Conservation (phyloP, 2,113 vertebrate genomes). For the Cottus gobio region DNA sequence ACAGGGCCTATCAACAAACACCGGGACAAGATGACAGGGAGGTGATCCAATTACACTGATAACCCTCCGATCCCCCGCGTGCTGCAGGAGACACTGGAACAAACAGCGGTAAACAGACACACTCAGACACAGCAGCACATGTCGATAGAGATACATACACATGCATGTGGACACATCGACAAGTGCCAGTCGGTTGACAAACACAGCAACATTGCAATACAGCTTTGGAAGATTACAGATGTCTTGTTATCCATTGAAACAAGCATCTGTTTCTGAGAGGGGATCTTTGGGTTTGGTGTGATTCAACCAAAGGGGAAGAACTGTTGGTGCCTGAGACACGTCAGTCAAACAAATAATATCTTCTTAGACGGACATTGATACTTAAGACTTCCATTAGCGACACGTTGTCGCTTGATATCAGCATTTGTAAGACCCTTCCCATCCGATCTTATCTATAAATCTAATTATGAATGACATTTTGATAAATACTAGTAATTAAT, state of each 20-base stretch:
- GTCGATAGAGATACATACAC: conserved; percentile 38
- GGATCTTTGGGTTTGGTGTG: neutral
- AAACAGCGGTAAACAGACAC: conserved; percentile 71
- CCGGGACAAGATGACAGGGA: conserved; percentile 75
- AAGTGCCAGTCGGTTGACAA: conserved; percentile 20
- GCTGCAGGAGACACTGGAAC: conserved; percentile 68
- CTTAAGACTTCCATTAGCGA: neutral
- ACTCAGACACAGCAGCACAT: conserved; percentile 26
- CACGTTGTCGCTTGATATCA: neutral
- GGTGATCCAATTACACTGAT: conserved; percentile 83
- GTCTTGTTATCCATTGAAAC: conserved; percentile 19
- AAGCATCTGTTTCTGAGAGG: neutral
- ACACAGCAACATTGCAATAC: conserved; percentile 17
- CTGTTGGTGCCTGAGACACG: neutral
- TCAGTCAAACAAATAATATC: neutral
- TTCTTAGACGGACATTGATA: neutral
- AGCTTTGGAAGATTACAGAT: conserved; percentile 12
- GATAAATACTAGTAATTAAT: neutral
- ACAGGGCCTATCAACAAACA: conserved; percentile 81
- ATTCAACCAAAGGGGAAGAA: neutral
- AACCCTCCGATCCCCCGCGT: conserved; percentile 67
- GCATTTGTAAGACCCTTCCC: neutral
- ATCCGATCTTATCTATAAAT: neutral
- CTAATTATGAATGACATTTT: neutral
- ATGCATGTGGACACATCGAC: conserved; percentile 24